Evolutionary conservation across 2,888 invertebrate genomes (phyloP).

Genomic region (Pseudococcus jackbeardsleyi): DNA sequence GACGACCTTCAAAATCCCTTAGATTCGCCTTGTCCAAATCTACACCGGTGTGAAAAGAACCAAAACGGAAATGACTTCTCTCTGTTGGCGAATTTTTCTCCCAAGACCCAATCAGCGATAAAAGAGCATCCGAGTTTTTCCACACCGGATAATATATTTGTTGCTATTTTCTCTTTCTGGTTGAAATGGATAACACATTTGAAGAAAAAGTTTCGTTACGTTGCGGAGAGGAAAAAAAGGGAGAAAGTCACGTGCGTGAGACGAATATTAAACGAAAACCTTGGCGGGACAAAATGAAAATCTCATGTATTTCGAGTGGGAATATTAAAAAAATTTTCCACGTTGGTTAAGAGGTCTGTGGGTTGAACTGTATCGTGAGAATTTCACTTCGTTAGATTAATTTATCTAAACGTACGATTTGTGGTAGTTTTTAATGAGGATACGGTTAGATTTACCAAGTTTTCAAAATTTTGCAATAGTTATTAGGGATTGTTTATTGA

Average conservation of each 20-base stretch:
- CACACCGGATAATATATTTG: constrained; percentile 29
- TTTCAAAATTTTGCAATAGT: too few species aligned
- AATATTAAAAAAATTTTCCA: constrained; percentile 36
- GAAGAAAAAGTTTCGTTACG: neutral
- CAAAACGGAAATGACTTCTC: neutral
- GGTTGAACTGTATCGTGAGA: too few species aligned
- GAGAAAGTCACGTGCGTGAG: neutral
- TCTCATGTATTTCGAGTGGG: neutral
- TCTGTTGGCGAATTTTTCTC: neutral
- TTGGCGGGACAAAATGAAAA: constrained; percentile 19
- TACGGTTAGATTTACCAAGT: too few species aligned
- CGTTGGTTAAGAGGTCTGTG: neutral
- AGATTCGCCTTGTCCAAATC: neutral
- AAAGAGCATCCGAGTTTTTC: constrained; percentile 4
- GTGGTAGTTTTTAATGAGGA: too few species aligned
- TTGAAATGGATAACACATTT: constrained; percentile 31
- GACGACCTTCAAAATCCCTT: neutral
- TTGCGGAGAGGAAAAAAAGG: neutral
- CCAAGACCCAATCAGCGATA: constrained; percentile 2
- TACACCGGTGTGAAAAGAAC: too few species aligned
- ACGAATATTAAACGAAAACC: constrained; percentile 17
- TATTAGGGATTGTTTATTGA: too few species aligned
- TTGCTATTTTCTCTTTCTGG: constrained; percentile 3
- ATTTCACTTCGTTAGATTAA: too few species aligned
- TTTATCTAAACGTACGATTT: too few species aligned